phyloP scores from a whole-genome alignment of 2,113 vertebrate species.

The Limnothrissa miodon region DNA sequence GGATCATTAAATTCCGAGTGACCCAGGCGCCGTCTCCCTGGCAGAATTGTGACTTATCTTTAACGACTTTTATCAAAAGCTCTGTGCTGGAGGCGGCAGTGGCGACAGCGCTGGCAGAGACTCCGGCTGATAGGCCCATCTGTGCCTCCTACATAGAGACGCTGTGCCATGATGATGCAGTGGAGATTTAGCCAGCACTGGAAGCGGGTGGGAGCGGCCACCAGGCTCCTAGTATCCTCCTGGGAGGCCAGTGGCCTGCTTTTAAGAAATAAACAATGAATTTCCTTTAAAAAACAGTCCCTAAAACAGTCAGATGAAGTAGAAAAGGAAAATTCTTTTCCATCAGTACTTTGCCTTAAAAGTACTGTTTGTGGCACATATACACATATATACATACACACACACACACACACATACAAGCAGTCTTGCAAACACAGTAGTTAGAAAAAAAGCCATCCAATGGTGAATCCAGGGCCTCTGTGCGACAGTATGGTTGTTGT shows the following conservation, averaged over 20 bases:
- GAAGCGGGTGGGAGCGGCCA: not conserved
- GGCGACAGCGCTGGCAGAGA: constrained; percentile 50
- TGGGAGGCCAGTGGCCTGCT: not conserved
- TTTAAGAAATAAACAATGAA: not conserved
- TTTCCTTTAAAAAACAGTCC: no score
- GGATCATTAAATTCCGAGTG: constrained; percentile 44
- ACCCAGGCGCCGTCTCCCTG: constrained; percentile 58
- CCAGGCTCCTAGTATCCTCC: not conserved
- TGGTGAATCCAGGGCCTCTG: not conserved
- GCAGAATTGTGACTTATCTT: constrained; percentile 65
- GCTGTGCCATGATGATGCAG: not conserved
- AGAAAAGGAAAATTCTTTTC: no score
- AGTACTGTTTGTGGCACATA: no score
- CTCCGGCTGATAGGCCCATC: constrained; percentile 40
- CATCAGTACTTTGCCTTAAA: no score
- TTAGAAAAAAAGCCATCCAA: no score
- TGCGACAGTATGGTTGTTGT: not conserved
- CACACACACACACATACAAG: no score
- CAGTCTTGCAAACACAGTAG: no score
- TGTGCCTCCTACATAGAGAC: not conserved
- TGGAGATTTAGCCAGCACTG: not conserved
- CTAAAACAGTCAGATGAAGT: no score
- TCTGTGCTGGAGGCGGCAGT: constrained; percentile 42
- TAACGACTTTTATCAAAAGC: constrained; percentile 40
- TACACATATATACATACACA: no score